A percentile compares a stretch with the other conserved stretches of the same genome.
Evolutionary conservation across 1,140 invertebrate genomes (phyloP).

Genomic region (Holotrichia oblita): DNA sequence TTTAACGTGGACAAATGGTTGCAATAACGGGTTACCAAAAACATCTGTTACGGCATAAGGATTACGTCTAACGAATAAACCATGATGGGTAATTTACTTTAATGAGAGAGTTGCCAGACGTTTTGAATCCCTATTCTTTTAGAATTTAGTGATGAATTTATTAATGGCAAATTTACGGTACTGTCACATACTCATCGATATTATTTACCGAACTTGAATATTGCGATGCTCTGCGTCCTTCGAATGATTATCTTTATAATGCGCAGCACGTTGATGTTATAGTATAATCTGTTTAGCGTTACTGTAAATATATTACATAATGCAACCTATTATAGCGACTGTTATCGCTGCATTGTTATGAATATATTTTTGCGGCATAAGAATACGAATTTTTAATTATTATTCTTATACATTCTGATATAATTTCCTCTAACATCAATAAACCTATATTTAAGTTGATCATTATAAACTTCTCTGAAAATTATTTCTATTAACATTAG

Average conservation of each 20-base stretch:
- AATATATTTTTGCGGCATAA: not conserved
- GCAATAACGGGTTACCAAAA: conserved; percentile 24
- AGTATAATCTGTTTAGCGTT: not conserved
- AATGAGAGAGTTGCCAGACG: not conserved
- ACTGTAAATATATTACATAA: conserved; percentile 13
- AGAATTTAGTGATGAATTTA: not conserved
- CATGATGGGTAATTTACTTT: not conserved
- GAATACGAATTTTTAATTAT: not conserved
- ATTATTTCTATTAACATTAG: too few relatives aligned
- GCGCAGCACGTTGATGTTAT: not conserved
- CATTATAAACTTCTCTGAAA: too few relatives aligned
- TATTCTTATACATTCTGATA: too few relatives aligned
- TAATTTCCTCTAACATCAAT: too few relatives aligned
- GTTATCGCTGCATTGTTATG: not conserved
- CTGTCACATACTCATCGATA: not conserved
- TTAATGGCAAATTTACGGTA: not conserved
- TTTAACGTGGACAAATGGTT: conserved; percentile 16
- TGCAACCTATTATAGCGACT: not conserved
- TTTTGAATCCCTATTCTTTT: not conserved
- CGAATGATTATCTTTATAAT: conserved; percentile 7
- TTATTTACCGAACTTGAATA: conserved; percentile 11
- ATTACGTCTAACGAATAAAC: not conserved
- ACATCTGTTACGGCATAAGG: conserved; percentile 2
- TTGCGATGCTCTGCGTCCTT: not conserved
- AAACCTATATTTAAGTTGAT: too few relatives aligned